Conservation (phyloP, 2,113 vertebrate species). For the Petrocephalus microphthalmus region DNA sequence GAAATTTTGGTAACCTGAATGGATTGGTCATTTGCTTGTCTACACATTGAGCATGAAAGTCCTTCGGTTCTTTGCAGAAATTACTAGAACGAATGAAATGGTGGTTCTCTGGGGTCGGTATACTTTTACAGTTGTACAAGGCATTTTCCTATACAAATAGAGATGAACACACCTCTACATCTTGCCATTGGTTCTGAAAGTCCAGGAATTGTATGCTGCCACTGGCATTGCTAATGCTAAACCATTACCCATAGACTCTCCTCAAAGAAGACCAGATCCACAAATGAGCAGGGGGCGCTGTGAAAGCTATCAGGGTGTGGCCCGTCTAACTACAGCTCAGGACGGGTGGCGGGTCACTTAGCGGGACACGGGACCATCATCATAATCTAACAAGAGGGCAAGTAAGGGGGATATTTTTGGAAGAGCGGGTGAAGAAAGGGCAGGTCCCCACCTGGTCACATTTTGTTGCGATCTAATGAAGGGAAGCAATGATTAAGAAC, state of each 20-base stretch:
- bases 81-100: background rate
- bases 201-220: background rate
- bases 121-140: background rate
- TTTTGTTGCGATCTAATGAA: constrained; percentile 26
- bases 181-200: background rate
- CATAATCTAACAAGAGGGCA: background rate
- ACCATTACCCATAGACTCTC: background rate
- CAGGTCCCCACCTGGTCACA: constrained; percentile 22
- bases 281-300: background rate
- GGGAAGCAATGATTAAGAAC: constrained; percentile 16
- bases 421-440: background rate
- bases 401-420: background rate
- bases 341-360: background rate
- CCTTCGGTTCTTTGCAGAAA: background rate
- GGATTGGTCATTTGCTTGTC: background rate
- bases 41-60: background rate
- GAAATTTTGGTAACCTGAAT: background rate
- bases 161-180: background rate
- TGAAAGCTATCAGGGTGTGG: constrained; percentile 21
- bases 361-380: background rate
- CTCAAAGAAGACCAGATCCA: background rate
- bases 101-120: background rate
- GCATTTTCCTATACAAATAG: background rate
- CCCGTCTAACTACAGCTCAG: background rate
- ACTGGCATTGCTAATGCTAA: background rate